Conservation (phyloP, 2,888 invertebrate species). For the Periphyllus acericola region DNA sequence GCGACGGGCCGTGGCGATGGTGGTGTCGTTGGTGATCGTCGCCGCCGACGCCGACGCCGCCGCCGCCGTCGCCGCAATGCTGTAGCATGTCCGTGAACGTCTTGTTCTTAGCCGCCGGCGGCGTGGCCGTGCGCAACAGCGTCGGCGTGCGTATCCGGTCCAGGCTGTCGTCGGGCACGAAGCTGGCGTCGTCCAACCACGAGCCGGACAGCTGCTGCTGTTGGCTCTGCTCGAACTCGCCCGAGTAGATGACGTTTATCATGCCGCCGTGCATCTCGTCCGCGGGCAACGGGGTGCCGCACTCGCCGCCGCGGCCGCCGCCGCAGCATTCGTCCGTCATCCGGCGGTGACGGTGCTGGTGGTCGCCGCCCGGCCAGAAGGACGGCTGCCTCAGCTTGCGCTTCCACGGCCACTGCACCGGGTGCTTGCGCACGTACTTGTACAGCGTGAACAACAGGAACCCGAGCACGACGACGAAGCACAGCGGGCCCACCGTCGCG, state of each 20-base stretch:
- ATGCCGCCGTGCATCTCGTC: slow-evolving; percentile 62
- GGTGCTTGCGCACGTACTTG: slow-evolving; percentile 62
- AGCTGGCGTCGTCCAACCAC: slow-evolving; percentile 56
- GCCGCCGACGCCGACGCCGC: neutral
- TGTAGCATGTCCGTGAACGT: slow-evolving; percentile 54
- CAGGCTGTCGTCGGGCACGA: slow-evolving; percentile 50
- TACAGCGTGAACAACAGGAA: slow-evolving; percentile 62
- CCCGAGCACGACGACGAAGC: slow-evolving; percentile 64
- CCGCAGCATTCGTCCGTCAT: slow-evolving; percentile 64
- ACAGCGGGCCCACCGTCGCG: slow-evolving; percentile 64
- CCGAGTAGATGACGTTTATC: slow-evolving; percentile 66
- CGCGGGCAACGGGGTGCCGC: slow-evolving; percentile 62
- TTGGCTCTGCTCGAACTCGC: slow-evolving; percentile 65
- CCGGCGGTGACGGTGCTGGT: slow-evolving; percentile 64
- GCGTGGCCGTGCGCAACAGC: slow-evolving; percentile 52
- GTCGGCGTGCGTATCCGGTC: slow-evolving; percentile 61
- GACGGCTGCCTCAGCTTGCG: slow-evolving; percentile 64
- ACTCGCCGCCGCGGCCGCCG: slow-evolving; percentile 55
- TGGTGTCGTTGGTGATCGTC: slow-evolving; percentile 10
- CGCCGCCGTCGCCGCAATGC: slow-evolving; percentile 49
- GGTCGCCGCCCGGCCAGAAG: slow-evolving; percentile 63
- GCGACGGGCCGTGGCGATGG: slow-evolving; percentile 41
- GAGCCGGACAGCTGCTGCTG: slow-evolving; percentile 61
- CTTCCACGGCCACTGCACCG: slow-evolving; percentile 65
- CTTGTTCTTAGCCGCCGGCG: slow-evolving; percentile 49